phyloP scores from a whole-genome alignment of 2,797 vertebrate genomes.

The Fratercula arctica region DNA sequence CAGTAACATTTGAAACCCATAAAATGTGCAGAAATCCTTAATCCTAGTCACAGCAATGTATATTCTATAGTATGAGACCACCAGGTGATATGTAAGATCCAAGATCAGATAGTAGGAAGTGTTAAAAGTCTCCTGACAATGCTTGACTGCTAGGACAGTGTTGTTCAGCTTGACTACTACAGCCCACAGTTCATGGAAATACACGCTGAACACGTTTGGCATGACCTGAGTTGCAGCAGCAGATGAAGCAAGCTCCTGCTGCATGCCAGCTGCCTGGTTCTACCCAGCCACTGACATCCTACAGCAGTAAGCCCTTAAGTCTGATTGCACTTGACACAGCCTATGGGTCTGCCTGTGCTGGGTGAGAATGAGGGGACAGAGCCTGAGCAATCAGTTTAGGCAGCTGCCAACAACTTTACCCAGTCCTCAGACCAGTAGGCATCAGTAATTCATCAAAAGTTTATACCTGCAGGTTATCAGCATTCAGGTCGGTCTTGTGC shows the following conservation, averaged over 20 bases:
- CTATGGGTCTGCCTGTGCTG: background rate
- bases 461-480: conserved; percentile 87
- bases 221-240: background rate
- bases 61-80: background rate
- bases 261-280: background rate
- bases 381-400: background rate
- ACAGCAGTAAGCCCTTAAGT: background rate
- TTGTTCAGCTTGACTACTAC: background rate
- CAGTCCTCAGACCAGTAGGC: background rate
- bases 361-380: accelerated
- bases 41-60: background rate
- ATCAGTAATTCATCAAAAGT: background rate
- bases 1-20: background rate
- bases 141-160: background rate
- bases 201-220: background rate
- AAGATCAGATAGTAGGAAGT: background rate
- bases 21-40: background rate
- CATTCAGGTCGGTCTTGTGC: conserved; percentile 94
- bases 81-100: background rate
- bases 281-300: background rate
- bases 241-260: background rate
- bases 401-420: background rate
- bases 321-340: background rate
- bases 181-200: background rate
- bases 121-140: background rate